Percentiles rank a stretch among this genome's conserved stretches.
Evolutionary conservation across 2,797 vertebrate species (phyloP).

Genomic region (Pelobates cultripes): DNA sequence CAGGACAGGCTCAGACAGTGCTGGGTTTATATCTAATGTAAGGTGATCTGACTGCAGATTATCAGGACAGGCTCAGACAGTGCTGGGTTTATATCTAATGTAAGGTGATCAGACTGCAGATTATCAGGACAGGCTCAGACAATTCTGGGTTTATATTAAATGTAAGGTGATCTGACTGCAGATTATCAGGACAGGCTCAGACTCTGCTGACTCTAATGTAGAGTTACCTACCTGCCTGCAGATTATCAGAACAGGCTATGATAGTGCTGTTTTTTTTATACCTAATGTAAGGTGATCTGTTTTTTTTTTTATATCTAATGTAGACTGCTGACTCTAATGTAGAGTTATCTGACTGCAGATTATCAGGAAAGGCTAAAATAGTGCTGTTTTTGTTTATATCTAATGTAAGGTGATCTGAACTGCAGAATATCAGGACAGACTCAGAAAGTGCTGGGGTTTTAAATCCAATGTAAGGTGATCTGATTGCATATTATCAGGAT

Average conservation of each 20-base stretch:
- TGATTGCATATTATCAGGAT: background rate
- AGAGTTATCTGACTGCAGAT: background rate
- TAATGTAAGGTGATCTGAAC: background rate
- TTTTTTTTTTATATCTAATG: no score
- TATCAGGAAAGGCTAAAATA: background rate
- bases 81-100: no score
- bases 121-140: no score
- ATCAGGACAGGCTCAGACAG: no score
- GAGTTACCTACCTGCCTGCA: background rate
- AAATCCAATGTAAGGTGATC: background rate
- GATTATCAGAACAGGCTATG: conserved; percentile 1
- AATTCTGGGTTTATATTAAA: no score
- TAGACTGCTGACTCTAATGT: background rate
- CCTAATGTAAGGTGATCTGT: background rate
- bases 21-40: no score
- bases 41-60: no score
- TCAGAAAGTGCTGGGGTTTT: background rate
- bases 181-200: no score
- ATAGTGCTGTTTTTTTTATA: background rate
- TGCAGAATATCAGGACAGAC: background rate
- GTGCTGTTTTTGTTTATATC: background rate
- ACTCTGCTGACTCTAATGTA: background rate
- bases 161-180: no score
- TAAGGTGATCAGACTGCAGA: no score
- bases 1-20: no score